Base-by-base conservation (phyloP, 2,888 invertebrate genomes). In the Ischnura elegans region DNA sequence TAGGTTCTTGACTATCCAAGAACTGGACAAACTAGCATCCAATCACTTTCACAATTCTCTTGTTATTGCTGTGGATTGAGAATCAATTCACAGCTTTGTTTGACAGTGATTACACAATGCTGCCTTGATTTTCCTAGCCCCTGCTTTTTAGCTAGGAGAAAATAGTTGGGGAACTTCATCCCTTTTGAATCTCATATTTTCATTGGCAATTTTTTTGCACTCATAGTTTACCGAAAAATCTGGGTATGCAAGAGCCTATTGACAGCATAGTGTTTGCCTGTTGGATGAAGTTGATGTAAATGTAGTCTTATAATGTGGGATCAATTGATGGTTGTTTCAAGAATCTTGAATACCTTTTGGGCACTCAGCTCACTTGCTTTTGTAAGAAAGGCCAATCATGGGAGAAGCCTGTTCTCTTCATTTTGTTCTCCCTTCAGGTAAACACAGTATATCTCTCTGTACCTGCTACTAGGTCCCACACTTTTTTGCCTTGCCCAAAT, bases 381-480 rank as follows among this genome's bases (percentile, higher is more conserved):
- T 19, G n/a, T n/a, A 25, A 21, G 10, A 76, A 36, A 76, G 29
- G 10, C n/a, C 36, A 76, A 5, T 5, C 5, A 13, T 36, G 0
- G 29, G 0, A 8, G 76, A 36, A 36, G 19, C 76, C 36, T 36
- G 10, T 13, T 36, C 6, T 36, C 16, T 36, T n/a, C n/a, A n/a
- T n/a, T n/a, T n/a, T n/a, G n/a, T 51, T 51, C 51, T 51, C 29
- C 76, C 13, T 76, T 76, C 76, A 29, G 76, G 76, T 76, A 76
- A 76, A 36, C 76, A 76, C 76, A 36, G 76, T 76, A 36, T 76
- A 61, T 90, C 90, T 90, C 43, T 90, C 90, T 90, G 36, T 90
- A 90, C 90, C 90, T 66, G 93, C 87, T 87, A 87, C 36, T 93
- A 93, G 93, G 66, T 93, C 87, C 93, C 87, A 93, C 93, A 87